Evolutionary conservation across 2,888 invertebrate genomes (phyloP).

Genomic region (Cepaea hortensis): DNA sequence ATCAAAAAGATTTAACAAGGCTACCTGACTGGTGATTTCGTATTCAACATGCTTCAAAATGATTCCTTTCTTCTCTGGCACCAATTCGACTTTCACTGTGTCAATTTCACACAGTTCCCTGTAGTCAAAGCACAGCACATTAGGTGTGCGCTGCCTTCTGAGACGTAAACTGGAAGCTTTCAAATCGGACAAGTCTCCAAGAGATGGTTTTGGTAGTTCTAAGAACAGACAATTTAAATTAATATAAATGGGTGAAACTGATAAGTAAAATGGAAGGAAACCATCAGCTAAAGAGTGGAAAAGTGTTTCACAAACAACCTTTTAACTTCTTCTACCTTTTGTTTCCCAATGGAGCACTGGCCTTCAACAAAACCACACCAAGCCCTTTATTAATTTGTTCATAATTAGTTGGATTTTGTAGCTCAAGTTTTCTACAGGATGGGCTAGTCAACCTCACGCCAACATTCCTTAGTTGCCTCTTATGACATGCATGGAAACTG

Average conservation of each 20-base stretch:
- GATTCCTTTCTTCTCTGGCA: conserved; percentile 77
- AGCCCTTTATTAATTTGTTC: too few species aligned
- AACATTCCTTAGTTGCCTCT: too few species aligned
- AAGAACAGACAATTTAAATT: conserved; percentile 42
- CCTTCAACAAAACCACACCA: too few species aligned
- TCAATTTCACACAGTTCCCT: conserved; percentile 74
- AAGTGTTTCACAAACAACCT: too few species aligned
- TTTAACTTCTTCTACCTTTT: too few species aligned
- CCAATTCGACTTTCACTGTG: conserved; percentile 75
- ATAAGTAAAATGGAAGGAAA: not conserved
- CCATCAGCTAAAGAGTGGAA: too few species aligned
- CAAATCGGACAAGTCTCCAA: conserved; percentile 75
- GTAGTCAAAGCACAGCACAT: conserved; percentile 72
- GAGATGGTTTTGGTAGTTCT: conserved; percentile 75
- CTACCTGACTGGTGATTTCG: conserved; percentile 76
- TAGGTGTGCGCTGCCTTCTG: conserved; percentile 72
- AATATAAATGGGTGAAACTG: not conserved
- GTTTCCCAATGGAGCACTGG: too few species aligned
- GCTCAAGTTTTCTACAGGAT: too few species aligned
- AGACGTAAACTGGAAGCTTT: conserved; percentile 69
- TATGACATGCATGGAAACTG: too few species aligned
- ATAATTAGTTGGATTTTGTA: too few species aligned
- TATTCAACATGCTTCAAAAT: conserved; percentile 77
- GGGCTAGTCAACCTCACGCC: too few species aligned
- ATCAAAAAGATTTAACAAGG: too few species aligned